These are phyloP conservation scores for Philonicus albiceps DNA, from an alignment of 2,888 invertebrate species.

Conservation along the genomic window DNA sequence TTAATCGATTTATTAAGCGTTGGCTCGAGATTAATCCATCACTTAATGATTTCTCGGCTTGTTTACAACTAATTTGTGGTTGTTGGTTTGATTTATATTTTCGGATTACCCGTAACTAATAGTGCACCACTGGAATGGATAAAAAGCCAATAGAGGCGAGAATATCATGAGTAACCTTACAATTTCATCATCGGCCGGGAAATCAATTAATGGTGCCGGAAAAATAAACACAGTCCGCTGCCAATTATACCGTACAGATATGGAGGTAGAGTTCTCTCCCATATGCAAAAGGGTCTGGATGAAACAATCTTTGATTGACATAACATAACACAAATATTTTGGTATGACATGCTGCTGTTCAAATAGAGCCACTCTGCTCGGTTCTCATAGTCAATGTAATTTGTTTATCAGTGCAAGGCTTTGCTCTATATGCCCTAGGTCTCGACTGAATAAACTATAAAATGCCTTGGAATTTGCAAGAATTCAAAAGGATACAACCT, in stretches of 20 bases:
- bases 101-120: background rate
- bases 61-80: slow-evolving; percentile 34
- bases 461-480: background rate
- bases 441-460: background rate
- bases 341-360: background rate
- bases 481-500: background rate
- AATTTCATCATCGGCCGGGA: slow-evolving; percentile 18
- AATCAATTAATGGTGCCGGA: slow-evolving; percentile 43
- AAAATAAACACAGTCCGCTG: slow-evolving; percentile 42
- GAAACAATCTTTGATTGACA: background rate
- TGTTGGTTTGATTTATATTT: slow-evolving; percentile 24
- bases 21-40: slow-evolving; percentile 32
- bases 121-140: background rate
- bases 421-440: background rate
- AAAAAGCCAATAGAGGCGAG: background rate
- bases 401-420: background rate
- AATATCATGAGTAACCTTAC: background rate
- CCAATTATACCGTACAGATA: slow-evolving; percentile 14
- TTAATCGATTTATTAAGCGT: slow-evolving; percentile 33
- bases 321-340: slow-evolving; percentile 26
- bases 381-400: background rate
- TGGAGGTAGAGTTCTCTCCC: background rate
- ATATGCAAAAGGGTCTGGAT: background rate
- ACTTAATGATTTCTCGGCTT: slow-evolving; percentile 18
- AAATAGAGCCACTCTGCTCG: background rate